Evolutionary conservation across 2,113 vertebrate genomes (phyloP), one percentile per base, ranked within the genome.

Genomic region (Theristicus caerulescens): DNA sequence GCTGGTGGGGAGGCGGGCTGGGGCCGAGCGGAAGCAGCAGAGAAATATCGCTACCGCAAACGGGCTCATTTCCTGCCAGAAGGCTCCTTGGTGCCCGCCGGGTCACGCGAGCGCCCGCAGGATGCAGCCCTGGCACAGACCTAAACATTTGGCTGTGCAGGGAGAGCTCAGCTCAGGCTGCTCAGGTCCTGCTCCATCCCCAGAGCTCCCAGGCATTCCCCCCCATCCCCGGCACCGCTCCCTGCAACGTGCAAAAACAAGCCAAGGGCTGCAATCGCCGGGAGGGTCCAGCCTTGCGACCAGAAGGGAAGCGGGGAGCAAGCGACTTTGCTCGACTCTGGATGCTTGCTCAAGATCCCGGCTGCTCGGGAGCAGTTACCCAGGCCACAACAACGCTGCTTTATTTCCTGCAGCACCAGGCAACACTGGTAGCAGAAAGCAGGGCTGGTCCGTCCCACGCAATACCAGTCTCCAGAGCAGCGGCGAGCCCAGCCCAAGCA

Each of bases 11-110:
- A 88, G 49, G 71, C 1, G 2, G 31, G 16, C 19, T 7, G 2
- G 47, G 22, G 78, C 55, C 2, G 6, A 85, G 58, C 27, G 8
- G 92, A 94, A 92, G 57, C 79, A 40, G 58, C 31, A 82, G 24
- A 57, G 34, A 77, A 88, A 79, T 36, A 16, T 18, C 10, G 2
- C 18, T 12, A 21, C 58, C 34, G 15, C 88, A 86, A 61, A 64
- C 10, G 0, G 78, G 24, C 52, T 88, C 1, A 0, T 90, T 93
- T 94, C 94, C 95, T 94, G 62, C 18, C 67, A 49, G 52, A 74
- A 15, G 4, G 44, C 27, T 92, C 62, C 57, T 64, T 13, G 0
- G 55, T 26, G 2, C 21, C 36, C 10, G 3, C 5, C 0, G 0
- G 78, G 74, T 88, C 94, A 96, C 7, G 0, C 4, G 1, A 92